Percentiles rank a stretch among this genome's conserved stretches.
Evolutionary conservation across 2,797 vertebrate species (phyloP).

Genomic region (Neoniphon sammara): DNA sequence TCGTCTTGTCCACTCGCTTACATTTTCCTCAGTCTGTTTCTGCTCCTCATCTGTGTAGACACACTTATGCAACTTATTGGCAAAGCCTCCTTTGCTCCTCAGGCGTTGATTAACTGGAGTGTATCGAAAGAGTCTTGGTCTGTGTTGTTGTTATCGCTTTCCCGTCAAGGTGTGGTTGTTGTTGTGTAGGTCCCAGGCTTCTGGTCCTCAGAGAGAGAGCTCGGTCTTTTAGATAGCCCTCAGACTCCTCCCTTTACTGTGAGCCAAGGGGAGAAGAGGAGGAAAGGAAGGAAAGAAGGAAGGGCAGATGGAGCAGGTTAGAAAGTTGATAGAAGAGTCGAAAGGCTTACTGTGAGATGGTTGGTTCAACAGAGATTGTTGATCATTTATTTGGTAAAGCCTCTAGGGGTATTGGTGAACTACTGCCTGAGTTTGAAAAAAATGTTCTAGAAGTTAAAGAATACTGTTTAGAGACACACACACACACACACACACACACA

Average conservation of each 20-base stretch:
- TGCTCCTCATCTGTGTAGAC: constrained; percentile 1
- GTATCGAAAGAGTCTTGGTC: neutral
- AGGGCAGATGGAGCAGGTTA: neutral
- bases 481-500: constrained; percentile 28
- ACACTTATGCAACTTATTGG: neutral
- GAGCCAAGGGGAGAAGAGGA: constrained; percentile 8
- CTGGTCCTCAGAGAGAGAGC: constrained; percentile 9
- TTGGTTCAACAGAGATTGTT: constrained; percentile 25
- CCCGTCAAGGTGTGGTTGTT: constrained; percentile 3
- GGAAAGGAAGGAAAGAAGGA: neutral
- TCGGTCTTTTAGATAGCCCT: neutral
- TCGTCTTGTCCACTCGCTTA: constrained; percentile 2
- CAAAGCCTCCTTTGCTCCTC: constrained; percentile 1
- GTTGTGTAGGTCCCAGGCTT: constrained; percentile 6
- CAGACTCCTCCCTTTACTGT: constrained; percentile 14
- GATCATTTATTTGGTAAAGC: constrained; percentile 15
- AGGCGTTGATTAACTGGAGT: neutral
- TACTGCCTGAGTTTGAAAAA: constrained; percentile 18
- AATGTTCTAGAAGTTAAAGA: constrained; percentile 23
- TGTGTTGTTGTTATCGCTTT: neutral
- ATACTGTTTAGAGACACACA: constrained; percentile 9
- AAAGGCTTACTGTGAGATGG: neutral
- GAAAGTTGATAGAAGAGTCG: constrained; percentile 17
- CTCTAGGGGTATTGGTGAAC: constrained; percentile 4
- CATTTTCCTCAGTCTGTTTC: constrained; percentile 6